phyloP scores from a whole-genome alignment of 2,888 invertebrate genomes.

The Linnaemya vulpina region DNA sequence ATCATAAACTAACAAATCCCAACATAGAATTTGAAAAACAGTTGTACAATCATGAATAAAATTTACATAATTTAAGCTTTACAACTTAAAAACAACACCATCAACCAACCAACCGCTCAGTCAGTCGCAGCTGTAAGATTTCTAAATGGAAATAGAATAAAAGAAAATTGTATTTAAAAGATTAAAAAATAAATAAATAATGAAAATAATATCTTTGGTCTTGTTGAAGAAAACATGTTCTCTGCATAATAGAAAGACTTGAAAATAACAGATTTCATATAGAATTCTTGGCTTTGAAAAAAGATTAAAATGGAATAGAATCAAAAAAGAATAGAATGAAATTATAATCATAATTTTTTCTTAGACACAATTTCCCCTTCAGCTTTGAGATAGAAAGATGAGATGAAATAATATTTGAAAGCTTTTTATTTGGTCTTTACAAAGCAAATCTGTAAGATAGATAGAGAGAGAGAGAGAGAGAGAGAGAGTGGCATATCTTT shows the following conservation, averaged over 20 bases:
- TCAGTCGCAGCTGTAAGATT: not conserved
- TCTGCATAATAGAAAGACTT: not conserved
- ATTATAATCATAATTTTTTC: slow-evolving; percentile 48
- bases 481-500: not conserved
- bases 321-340: slow-evolving; percentile 27
- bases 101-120: slow-evolving; percentile 1
- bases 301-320: slow-evolving; percentile 6
- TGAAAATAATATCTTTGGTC: slow-evolving; percentile 12
- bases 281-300: slow-evolving; percentile 4
- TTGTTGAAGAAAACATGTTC: not conserved
- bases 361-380: slow-evolving; percentile 22
- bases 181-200: slow-evolving; percentile 9
- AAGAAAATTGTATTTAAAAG: slow-evolving; percentile 20
- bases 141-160: slow-evolving; percentile 15
- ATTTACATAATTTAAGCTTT: slow-evolving; percentile 38
- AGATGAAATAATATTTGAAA: not conserved
- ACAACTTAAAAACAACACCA: not conserved
- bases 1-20: slow-evolving; percentile 8
- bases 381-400: slow-evolving; percentile 26
- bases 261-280: slow-evolving; percentile 34
- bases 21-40: slow-evolving; percentile 3
- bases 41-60: slow-evolving; percentile 23
- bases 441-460: not conserved
- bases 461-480: not conserved
- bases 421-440: not conserved